Percentiles rank a stretch among this genome's conserved stretches.
Evolutionary conservation across 2,113 vertebrate species (phyloP).

Genomic region (Orthonyx spaldingii): DNA sequence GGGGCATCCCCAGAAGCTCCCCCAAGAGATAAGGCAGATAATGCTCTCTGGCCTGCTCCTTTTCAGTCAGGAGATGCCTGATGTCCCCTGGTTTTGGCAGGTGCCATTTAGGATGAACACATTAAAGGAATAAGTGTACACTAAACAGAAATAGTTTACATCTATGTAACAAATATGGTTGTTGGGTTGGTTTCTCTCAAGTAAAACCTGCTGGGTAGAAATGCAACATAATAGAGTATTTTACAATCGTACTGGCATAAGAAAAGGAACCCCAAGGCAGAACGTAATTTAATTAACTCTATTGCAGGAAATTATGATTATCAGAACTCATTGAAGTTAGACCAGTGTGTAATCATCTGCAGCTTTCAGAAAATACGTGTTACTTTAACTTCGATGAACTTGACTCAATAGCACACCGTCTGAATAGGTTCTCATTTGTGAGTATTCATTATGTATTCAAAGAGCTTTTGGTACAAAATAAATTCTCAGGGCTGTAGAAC

Average conservation of each 20-base stretch:
- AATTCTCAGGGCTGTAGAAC: neutral
- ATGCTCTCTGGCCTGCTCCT: neutral
- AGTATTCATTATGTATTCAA: slow-evolving; percentile 20
- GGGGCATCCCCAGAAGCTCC: neutral
- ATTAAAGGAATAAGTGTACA: neutral
- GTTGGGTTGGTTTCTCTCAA: neutral
- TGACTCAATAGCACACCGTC: neutral
- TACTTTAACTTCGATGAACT: slow-evolving; percentile 54
- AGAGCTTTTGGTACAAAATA: slow-evolving; percentile 31
- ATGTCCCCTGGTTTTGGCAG: neutral
- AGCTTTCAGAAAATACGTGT: slow-evolving; percentile 47
- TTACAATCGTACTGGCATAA: neutral
- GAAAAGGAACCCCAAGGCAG: slow-evolving; percentile 2
- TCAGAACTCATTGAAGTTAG: slow-evolving; percentile 39
- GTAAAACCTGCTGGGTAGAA: neutral
- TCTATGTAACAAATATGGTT: neutral
- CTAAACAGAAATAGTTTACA: neutral
- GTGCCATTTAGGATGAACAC: neutral
- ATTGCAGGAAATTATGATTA: slow-evolving; percentile 45
- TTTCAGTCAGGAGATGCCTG: neutral
- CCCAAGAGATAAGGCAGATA: neutral
- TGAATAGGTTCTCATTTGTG: slow-evolving; percentile 48
- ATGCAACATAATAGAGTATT: neutral
- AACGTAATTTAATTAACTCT: slow-evolving; percentile 46
- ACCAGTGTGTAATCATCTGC: slow-evolving; percentile 28